Conservation (phyloP, 2,888 invertebrate species). For the Melipona beecheii region DNA sequence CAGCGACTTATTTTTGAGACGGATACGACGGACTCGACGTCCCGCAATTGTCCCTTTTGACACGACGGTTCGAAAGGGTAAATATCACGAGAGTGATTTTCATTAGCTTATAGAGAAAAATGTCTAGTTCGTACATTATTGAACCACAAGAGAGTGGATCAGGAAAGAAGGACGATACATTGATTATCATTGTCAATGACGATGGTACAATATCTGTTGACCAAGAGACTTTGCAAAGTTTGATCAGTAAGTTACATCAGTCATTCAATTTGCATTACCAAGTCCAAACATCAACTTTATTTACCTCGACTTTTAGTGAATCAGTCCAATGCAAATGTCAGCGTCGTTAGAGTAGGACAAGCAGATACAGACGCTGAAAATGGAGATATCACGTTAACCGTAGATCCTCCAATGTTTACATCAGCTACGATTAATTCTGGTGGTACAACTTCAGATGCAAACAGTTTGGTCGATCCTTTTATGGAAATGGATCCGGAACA, state of each 20-base stretch:
- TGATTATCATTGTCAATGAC: slow-evolving; percentile 94
- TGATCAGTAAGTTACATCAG: slow-evolving; percentile 88
- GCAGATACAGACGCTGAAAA: slow-evolving; percentile 76
- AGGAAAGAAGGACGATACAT: slow-evolving; percentile 88
- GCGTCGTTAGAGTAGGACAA: slow-evolving; percentile 82
- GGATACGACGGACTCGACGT: neutral
- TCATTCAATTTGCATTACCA: neutral
- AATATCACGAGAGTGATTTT: neutral
- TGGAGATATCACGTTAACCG: slow-evolving; percentile 80
- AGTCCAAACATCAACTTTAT: neutral
- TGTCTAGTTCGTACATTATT: slow-evolving; percentile 81
- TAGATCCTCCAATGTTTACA: slow-evolving; percentile 79
- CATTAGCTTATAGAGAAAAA: slow-evolving; percentile 64
- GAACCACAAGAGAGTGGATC: slow-evolving; percentile 77
- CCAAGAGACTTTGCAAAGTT: slow-evolving; percentile 91
- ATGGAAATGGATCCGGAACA: slow-evolving; percentile 85
- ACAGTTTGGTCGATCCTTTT: slow-evolving; percentile 83
- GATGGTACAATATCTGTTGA: slow-evolving; percentile 94
- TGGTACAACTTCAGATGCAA: slow-evolving; percentile 60
- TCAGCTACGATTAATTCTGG: slow-evolving; percentile 53
- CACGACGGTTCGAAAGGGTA: neutral
- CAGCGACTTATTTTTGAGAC: slow-evolving; percentile 5
- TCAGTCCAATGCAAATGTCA: slow-evolving; percentile 81
- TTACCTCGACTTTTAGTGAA: slow-evolving; percentile 73
- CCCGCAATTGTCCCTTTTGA: neutral